phyloP scores from a whole-genome alignment of 2,113 vertebrate species.

The Nesoenas mayeri region DNA sequence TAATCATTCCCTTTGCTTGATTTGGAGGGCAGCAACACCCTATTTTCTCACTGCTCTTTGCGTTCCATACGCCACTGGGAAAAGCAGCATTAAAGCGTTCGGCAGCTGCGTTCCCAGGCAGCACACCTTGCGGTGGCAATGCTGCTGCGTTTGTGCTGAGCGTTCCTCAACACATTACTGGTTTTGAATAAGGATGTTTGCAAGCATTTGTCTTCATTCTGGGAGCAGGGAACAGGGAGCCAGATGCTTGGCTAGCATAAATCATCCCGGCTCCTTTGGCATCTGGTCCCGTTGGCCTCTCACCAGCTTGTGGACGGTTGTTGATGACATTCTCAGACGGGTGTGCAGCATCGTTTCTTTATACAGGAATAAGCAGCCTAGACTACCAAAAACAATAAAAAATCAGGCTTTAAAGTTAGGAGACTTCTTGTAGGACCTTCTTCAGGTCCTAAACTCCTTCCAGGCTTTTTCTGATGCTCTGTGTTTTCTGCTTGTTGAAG shows the following conservation, averaged over 20 bases:
- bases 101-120: not conserved
- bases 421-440: not conserved
- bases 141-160: not conserved
- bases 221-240: not conserved
- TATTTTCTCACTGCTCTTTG: not conserved
- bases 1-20: not conserved
- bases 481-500: not conserved
- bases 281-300: not conserved
- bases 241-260: not conserved
- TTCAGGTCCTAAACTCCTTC: not conserved
- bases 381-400: not conserved
- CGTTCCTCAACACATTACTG: not conserved
- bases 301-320: not conserved
- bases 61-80: not conserved
- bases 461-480: not conserved
- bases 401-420: not conserved
- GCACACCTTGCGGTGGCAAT: not conserved
- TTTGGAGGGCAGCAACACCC: not conserved
- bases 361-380: not conserved
- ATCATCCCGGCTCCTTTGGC: not conserved
- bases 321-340: not conserved
- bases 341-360: not conserved
- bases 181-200: conserved; percentile 9
- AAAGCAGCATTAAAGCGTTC: not conserved
- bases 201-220: conserved; percentile 14